Percentiles rank a stretch among this genome's conserved stretches.
Conservation (phyloP, 2,113 vertebrate genomes). For the Herpetotheres cachinnans region DNA sequence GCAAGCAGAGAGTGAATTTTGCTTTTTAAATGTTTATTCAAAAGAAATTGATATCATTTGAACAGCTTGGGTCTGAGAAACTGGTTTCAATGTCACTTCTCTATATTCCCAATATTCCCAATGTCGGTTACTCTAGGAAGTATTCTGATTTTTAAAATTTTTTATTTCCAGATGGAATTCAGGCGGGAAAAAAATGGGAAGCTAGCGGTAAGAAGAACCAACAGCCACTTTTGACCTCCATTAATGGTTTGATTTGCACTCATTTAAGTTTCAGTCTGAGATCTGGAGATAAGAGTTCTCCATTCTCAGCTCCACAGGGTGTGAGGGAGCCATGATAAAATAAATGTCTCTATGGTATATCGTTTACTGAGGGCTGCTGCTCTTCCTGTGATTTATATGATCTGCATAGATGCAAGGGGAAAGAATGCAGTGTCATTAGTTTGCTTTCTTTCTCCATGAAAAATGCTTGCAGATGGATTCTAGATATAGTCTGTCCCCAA, state of each 20-base stretch:
- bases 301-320: background rate
- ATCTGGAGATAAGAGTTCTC: background rate
- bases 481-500: background rate
- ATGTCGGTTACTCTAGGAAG: background rate
- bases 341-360: background rate
- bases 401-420: background rate
- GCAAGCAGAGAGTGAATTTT: background rate
- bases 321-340: background rate
- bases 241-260: background rate
- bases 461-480: background rate
- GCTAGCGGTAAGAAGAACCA: background rate
- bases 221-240: background rate
- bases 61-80: background rate
- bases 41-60: background rate
- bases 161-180: background rate
- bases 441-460: background rate
- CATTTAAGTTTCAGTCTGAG: background rate
- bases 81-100: background rate
- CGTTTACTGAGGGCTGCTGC: background rate
- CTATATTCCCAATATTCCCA: background rate
- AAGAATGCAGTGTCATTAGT: background rate
- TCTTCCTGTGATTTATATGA: background rate
- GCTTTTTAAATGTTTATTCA: background rate
- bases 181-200: background rate
- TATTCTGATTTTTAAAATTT: background rate